phyloP scores from a whole-genome alignment of 2,888 invertebrate genomes.

The Nephrotoma appendiculata region DNA sequence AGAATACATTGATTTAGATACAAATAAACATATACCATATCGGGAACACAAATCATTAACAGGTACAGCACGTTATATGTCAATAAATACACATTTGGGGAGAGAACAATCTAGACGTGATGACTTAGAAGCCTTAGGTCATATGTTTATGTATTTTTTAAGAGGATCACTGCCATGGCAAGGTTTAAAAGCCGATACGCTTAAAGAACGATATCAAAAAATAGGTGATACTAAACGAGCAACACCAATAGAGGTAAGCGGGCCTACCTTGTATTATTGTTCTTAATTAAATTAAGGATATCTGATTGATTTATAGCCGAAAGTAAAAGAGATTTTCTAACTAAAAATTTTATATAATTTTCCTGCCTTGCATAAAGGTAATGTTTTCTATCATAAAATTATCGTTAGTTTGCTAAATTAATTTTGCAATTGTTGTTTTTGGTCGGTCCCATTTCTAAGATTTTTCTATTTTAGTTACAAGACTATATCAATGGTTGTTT shows the following conservation, averaged over 20 bases:
- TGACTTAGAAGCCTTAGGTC: slow-evolving; percentile 97
- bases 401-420: too few relatives aligned
- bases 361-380: too few relatives aligned
- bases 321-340: too few relatives aligned
- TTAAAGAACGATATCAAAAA: slow-evolving; percentile 99
- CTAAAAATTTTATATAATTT: too few relatives aligned
- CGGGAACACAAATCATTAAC: slow-evolving; percentile 99
- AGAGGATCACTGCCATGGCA: slow-evolving; percentile 99
- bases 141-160: slow-evolving; percentile 99
- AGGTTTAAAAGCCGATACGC: slow-evolving; percentile 97
- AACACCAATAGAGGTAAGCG: slow-evolving; percentile 82
- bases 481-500: too few relatives aligned
- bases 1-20: slow-evolving; percentile 99
- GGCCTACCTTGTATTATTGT: neutral
- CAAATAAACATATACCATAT: slow-evolving; percentile 99
- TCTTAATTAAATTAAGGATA: neutral
- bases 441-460: too few relatives aligned
- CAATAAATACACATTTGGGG: slow-evolving; percentile 99
- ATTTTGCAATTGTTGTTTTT: too few relatives aligned
- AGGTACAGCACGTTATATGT: slow-evolving; percentile 99
- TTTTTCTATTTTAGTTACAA: too few relatives aligned
- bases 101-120: slow-evolving; percentile 99
- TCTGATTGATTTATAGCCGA: too few relatives aligned
- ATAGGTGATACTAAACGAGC: slow-evolving; percentile 99
- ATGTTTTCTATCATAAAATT: too few relatives aligned